Evolutionary conservation across 2,113 vertebrate species (phyloP).

Genomic region (Formicarius rufipectus): DNA sequence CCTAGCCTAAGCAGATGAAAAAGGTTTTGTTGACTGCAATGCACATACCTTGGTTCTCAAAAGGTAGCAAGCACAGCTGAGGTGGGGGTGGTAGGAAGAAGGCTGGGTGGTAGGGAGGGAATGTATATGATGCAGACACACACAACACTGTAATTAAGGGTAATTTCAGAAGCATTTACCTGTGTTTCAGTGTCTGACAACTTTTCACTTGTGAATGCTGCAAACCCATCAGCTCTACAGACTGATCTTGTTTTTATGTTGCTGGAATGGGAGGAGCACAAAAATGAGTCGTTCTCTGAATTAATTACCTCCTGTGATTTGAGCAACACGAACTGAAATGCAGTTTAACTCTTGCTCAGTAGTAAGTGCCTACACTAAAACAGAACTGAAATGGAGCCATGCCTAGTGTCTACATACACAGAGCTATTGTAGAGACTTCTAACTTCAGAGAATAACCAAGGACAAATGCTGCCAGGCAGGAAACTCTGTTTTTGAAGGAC

Average conservation of each 20-base stretch:
- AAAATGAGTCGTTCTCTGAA: conserved; percentile 24
- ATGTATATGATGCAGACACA: conserved; percentile 5
- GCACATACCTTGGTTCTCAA: neutral
- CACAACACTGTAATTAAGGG: conserved; percentile 46
- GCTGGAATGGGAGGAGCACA: conserved; percentile 16
- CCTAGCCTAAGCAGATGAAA: neutral
- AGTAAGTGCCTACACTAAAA: neutral
- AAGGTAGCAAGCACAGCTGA: conserved; percentile 10
- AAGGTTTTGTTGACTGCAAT: neutral
- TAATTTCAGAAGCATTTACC: conserved; percentile 57
- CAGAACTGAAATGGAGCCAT: neutral
- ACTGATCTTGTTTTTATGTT: conserved; percentile 5
- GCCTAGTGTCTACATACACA: neutral
- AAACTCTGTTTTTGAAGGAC: neutral
- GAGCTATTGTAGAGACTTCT: neutral
- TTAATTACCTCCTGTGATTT: conserved; percentile 24
- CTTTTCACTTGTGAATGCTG: conserved; percentile 26
- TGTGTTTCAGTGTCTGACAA: conserved; percentile 52
- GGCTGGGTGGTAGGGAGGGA: conserved; percentile 45
- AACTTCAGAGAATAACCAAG: neutral
- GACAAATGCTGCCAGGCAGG: neutral
- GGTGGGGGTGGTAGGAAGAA: conserved; percentile 28
- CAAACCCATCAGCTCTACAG: neutral
- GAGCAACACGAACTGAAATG: neutral
- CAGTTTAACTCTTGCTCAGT: conserved; percentile 30